Percentiles rank a stretch among this genome's conserved stretches.
These are phyloP conservation scores for Rostratula benghalensis DNA, from an alignment of 2,113 vertebrate species.

Conservation along the genomic window DNA sequence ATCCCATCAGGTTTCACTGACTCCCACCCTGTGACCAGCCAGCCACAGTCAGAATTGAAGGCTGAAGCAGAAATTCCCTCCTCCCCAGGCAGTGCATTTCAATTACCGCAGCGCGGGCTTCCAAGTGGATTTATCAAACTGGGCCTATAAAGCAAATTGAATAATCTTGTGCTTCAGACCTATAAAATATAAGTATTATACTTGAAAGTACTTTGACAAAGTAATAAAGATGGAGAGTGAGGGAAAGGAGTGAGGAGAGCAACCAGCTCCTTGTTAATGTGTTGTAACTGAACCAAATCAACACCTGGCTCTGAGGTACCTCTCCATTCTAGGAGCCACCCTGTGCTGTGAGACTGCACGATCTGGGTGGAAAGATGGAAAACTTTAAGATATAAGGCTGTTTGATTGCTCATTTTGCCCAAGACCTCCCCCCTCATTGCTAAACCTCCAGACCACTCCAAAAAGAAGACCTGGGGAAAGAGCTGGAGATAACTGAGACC, in stretches of 20 bases:
- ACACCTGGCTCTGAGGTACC: fast-evolving
- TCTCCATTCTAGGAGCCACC: background rate
- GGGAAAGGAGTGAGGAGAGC: background rate
- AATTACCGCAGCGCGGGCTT: slow-evolving; percentile 1
- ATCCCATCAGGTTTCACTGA: background rate
- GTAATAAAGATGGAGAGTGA: slow-evolving; percentile 49
- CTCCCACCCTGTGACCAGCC: background rate
- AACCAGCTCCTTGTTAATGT: background rate
- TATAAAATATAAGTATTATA: slow-evolving; percentile 63
- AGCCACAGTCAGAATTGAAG: background rate
- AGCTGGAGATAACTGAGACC: background rate
- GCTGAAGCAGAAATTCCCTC: slow-evolving; percentile 28
- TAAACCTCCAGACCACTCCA: background rate
- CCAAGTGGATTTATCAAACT: slow-evolving; percentile 66
- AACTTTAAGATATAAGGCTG: background rate
- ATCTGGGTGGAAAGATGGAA: background rate
- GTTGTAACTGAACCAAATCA: background rate
- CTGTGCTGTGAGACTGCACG: background rate
- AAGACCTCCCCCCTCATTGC: background rate
- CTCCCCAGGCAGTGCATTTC: slow-evolving; percentile 36
- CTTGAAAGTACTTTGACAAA: slow-evolving; percentile 61
- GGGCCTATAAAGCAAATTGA: slow-evolving; percentile 68
- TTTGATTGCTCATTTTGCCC: background rate
- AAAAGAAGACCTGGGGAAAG: background rate
- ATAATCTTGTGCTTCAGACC: slow-evolving; percentile 61